Evolutionary conservation across 2,888 invertebrate species (phyloP).

Genomic region (Drosophila buzzatii): DNA sequence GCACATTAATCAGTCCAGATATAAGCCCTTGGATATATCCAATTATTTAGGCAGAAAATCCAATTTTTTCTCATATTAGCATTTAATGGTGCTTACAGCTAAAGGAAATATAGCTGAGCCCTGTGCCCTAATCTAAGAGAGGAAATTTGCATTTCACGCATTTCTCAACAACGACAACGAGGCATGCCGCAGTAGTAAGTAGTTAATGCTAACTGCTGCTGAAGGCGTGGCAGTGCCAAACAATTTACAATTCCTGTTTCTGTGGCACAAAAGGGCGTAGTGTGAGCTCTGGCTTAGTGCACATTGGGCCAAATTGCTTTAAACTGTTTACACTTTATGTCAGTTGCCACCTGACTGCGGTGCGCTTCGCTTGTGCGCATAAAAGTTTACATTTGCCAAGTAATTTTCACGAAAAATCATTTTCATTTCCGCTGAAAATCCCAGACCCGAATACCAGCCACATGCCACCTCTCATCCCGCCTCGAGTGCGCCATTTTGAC

Average conservation of each 20-base stretch:
- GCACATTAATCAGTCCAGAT: background rate
- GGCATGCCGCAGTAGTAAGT: constrained; percentile 28
- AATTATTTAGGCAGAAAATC: constrained; percentile 2
- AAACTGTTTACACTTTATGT: constrained; percentile 65
- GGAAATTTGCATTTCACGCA: constrained; percentile 21
- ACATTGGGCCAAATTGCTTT: constrained; percentile 55
- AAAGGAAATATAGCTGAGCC: background rate
- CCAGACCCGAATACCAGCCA: constrained; percentile 8
- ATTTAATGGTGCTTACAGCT: background rate
- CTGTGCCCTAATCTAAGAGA: constrained; percentile 2
- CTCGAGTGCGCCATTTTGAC: constrained; percentile 63
- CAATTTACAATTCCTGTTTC: constrained; percentile 18
- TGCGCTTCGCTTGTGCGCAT: constrained; percentile 18
- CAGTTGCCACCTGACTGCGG: constrained; percentile 32
- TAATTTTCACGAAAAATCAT: constrained; percentile 66
- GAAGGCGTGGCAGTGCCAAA: background rate
- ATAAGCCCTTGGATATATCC: background rate
- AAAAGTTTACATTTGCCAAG: constrained; percentile 56
- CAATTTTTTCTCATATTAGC: background rate
- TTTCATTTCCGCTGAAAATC: constrained; percentile 51
- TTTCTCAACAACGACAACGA: constrained; percentile 42
- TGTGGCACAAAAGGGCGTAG: background rate
- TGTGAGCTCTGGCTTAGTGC: constrained; percentile 18
- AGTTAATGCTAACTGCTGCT: constrained; percentile 27
- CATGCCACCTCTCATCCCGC: background rate